Percentiles rank a stretch among this genome's conserved stretches.
These are phyloP conservation scores for Drosophila jambulina DNA, from an alignment of 1,140 invertebrate species.

Conservation along the genomic window DNA sequence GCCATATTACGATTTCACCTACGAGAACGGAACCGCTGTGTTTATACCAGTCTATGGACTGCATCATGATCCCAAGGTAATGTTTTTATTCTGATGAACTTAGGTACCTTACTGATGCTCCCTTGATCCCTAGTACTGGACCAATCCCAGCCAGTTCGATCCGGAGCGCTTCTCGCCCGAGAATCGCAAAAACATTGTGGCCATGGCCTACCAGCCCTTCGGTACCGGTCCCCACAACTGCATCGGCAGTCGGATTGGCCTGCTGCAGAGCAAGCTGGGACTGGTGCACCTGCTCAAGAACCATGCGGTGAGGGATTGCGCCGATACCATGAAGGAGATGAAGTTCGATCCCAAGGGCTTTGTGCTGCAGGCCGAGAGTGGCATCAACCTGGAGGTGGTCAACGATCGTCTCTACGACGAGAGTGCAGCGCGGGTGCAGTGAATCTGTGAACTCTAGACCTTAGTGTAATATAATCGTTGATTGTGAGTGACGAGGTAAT, in stretches of 20 bases:
- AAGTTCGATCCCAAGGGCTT: conserved; percentile 67
- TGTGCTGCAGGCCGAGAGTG: conserved; percentile 53
- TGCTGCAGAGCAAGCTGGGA: conserved; percentile 75
- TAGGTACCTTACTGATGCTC: conserved; percentile 54
- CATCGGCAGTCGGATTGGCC: conserved; percentile 87
- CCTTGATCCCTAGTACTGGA: conserved; percentile 87
- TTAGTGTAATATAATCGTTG: not conserved
- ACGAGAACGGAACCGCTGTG: conserved; percentile 69
- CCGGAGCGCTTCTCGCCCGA: conserved; percentile 88
- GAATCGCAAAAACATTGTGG: conserved; percentile 83
- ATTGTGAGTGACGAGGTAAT: conserved; percentile 12
- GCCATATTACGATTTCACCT: conserved; percentile 60
- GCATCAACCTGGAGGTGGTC: conserved; percentile 66
- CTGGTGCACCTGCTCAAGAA: conserved; percentile 77
- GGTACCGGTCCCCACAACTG: conserved; percentile 91
- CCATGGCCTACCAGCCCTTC: conserved; percentile 90
- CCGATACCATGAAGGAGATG: conserved; percentile 51
- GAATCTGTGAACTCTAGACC: not conserved
- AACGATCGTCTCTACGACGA: conserved; percentile 68
- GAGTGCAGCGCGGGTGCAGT: conserved; percentile 5
- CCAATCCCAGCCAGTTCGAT: conserved; percentile 88
- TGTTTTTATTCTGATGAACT: no score
- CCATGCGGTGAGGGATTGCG: conserved; percentile 53
- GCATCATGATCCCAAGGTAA: conserved; percentile 78
- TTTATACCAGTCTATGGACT: conserved; percentile 73